Evolutionary conservation across 2,113 vertebrate species (phyloP).

Genomic region (Casuarius casuarius): DNA sequence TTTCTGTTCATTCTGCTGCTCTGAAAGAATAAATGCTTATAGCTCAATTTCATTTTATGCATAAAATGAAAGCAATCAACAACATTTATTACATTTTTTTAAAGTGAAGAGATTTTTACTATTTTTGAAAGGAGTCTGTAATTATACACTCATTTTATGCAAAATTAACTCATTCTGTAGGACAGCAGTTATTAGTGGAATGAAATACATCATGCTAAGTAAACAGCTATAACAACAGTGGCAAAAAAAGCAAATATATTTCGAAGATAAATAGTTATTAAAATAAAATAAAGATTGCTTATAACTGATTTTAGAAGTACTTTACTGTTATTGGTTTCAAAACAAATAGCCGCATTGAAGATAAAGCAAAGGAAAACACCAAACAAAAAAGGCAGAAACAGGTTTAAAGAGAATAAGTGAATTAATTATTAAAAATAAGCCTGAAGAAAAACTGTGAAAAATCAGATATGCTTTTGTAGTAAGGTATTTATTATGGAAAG

Average conservation of each 20-base stretch:
- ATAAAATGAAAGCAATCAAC: not conserved
- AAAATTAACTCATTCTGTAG: constrained; percentile 38
- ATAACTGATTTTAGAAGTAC: not conserved
- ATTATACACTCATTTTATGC: constrained; percentile 11
- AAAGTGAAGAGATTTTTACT: not conserved
- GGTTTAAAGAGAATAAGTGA: not conserved
- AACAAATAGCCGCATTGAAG: not conserved
- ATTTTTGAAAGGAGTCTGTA: constrained; percentile 1
- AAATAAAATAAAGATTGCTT: not conserved
- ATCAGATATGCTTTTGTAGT: not conserved
- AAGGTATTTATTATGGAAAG: not conserved
- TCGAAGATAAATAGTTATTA: not conserved
- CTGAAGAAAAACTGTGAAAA: not conserved
- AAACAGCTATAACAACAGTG: not conserved
- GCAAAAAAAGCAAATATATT: not conserved
- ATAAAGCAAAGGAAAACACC: not conserved
- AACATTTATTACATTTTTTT: not conserved
- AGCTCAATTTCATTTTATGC: not conserved
- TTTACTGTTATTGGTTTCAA: not conserved
- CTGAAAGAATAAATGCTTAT: not conserved
- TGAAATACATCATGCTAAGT: not conserved
- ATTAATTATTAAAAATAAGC: not conserved
- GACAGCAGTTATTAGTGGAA: constrained; percentile 14
- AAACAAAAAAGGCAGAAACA: not conserved
- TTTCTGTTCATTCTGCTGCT: not conserved